A percentile compares a stretch with the other conserved stretches of the same genome.
These are phyloP conservation scores for Stichopus chloronotus DNA, from an alignment of 35 echinoderm and acorn worm genomes.

Conservation along the genomic window DNA sequence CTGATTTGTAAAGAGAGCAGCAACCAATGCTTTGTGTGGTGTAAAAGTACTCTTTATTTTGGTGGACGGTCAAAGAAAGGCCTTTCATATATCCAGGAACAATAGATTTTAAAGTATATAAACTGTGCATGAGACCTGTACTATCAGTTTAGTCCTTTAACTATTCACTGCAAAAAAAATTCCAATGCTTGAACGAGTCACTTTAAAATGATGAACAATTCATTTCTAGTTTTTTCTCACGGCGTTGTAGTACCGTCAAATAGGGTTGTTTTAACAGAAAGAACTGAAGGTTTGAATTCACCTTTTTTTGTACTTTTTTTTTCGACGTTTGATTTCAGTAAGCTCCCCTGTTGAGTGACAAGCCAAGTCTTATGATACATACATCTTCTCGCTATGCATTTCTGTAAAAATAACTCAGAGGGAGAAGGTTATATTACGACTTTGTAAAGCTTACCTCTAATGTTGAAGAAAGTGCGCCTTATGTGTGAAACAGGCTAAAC, in stretches of 20 bases:
- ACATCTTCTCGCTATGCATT: no score
- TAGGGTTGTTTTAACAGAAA: neutral
- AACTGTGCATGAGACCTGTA: no score
- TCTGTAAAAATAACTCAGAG: no score
- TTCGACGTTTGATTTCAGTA: no score
- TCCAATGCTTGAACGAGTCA: slow-evolving; percentile 24
- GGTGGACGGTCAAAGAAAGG: neutral
- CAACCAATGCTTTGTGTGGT: no score
- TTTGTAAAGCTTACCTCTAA: no score
- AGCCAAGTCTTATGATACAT: no score
- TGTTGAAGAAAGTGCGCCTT: no score
- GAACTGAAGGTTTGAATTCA: neutral
- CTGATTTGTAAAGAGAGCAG: neutral
- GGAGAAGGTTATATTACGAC: no score
- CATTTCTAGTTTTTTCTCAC: slow-evolving; percentile 24
- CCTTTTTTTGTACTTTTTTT: neutral
- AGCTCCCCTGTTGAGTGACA: no score
- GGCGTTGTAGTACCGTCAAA: neutral
- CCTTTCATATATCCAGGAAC: neutral
- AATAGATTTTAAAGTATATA: neutral
- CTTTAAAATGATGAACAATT: slow-evolving; percentile 49
- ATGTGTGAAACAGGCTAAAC: no score
- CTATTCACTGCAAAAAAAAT: neutral
- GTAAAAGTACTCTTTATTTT: neutral
- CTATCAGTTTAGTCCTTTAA: no score